Conservation (phyloP, 2,113 vertebrate genomes). For the Ceyx melanurus region DNA sequence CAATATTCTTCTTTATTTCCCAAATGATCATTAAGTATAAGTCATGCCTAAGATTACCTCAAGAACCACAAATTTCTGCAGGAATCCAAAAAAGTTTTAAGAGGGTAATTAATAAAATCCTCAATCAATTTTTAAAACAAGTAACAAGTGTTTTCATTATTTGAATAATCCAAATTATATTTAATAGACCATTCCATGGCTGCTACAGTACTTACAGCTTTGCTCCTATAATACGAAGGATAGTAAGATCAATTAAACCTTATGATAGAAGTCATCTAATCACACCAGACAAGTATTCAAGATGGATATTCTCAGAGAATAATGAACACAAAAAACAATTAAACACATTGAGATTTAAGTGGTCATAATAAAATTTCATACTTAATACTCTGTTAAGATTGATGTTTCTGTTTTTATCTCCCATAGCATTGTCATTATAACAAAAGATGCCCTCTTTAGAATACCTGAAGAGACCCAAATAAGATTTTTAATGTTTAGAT, state of each 20-base stretch:
- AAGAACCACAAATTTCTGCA: not conserved
- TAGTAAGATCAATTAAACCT: constrained; percentile 6
- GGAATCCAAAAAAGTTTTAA: not conserved
- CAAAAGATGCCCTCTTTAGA: not conserved
- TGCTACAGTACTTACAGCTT: not conserved
- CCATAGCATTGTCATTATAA: not conserved
- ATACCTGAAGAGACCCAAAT: not conserved
- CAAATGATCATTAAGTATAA: not conserved
- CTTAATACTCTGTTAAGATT: not conserved
- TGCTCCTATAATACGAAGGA: not conserved
- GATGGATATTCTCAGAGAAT: not conserved
- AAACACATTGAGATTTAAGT: constrained; percentile 16
- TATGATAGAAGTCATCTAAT: not conserved
- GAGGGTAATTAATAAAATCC: not conserved
- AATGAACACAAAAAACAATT: constrained; percentile 26
- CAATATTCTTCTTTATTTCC: not conserved
- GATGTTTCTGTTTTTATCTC: constrained; percentile 1
- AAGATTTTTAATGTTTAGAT: not conserved
- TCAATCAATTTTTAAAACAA: not conserved
- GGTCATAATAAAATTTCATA: constrained; percentile 5
- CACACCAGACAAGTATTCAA: not conserved
- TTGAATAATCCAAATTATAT: not conserved
- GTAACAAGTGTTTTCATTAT: not conserved
- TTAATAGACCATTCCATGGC: not conserved
- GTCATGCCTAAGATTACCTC: not conserved